A percentile compares a stretch with the other conserved stretches of the same genome.
Evolutionary conservation across 2,797 vertebrate species (phyloP).

Genomic region (Chelonia mydas): DNA sequence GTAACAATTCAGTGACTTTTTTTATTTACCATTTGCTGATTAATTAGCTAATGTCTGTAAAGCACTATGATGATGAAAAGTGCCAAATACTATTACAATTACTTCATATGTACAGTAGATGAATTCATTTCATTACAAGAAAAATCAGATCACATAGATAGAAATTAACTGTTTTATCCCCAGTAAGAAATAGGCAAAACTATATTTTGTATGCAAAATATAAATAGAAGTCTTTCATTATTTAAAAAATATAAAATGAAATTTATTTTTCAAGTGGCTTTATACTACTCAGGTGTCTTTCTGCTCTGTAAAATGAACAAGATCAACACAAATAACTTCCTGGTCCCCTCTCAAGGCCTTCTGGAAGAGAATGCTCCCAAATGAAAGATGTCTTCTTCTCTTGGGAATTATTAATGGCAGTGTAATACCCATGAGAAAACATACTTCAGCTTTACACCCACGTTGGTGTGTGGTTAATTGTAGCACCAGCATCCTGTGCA

Average conservation of each 20-base stretch:
- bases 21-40: conserved; percentile 3
- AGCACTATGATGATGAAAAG: not conserved
- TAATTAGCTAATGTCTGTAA: conserved; percentile 21
- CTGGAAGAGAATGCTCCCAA: conserved; percentile 43
- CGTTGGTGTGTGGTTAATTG: conserved; percentile 92
- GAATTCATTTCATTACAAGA: not conserved
- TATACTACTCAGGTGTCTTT: not conserved
- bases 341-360: not conserved
- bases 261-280: not conserved
- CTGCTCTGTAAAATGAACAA: not conserved
- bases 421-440: conserved; percentile 75
- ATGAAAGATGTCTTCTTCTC: conserved; percentile 75
- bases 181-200: not conserved
- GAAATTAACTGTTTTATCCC: not conserved
- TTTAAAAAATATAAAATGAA: not conserved
- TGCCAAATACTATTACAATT: not conserved
- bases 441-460: conserved; percentile 90
- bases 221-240: not conserved
- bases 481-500: conserved; percentile 86
- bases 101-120: not conserved
- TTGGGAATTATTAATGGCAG: conserved; percentile 84
- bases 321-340: not conserved
- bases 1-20: conserved; percentile 15
- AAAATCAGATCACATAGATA: not conserved
- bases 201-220: not conserved